phyloP scores from a whole-genome alignment of 2,888 invertebrate genomes.

The Tortrix viridana region DNA sequence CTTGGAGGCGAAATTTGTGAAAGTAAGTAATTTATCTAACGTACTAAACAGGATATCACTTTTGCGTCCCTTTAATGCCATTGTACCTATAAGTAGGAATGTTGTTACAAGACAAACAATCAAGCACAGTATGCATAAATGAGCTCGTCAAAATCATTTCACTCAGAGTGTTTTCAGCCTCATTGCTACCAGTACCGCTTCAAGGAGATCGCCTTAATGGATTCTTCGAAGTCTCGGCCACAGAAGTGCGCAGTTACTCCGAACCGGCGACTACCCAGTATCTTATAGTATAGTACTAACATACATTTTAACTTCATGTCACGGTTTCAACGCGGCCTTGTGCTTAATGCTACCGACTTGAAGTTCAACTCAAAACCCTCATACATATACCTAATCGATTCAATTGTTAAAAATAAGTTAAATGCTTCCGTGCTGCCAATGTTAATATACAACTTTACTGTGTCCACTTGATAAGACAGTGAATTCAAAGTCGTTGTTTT shows the following conservation, averaged over 20 bases:
- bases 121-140: constrained; percentile 4
- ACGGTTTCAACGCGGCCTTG: constrained; percentile 58
- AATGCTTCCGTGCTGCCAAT: constrained; percentile 28
- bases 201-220: constrained; percentile 70
- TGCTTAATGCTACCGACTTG: constrained; percentile 49
- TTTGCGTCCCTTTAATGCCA: too few species aligned
- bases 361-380: constrained; percentile 48
- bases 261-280: constrained; percentile 51
- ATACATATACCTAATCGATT: constrained; percentile 39
- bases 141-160: constrained; percentile 31
- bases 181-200: constrained; percentile 60
- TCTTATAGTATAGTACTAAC: constrained; percentile 53
- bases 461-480: constrained; percentile 21
- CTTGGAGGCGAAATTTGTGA: constrained; percentile 45
- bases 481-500: constrained; percentile 15
- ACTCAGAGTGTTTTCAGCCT: constrained; percentile 30
- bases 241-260: constrained; percentile 74
- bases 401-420: constrained; percentile 33
- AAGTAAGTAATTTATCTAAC: constrained; percentile 60
- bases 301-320: constrained; percentile 60
- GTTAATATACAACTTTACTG: constrained; percentile 16
- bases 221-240: constrained; percentile 65
- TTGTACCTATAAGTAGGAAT: too few species aligned
- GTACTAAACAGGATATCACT: too few species aligned
- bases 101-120: too few species aligned